Evolutionary conservation across 2,888 invertebrate genomes (phyloP), one percentile per base, ranked within the genome.

Genomic region (Gymnoscelis rufifasciata): DNA sequence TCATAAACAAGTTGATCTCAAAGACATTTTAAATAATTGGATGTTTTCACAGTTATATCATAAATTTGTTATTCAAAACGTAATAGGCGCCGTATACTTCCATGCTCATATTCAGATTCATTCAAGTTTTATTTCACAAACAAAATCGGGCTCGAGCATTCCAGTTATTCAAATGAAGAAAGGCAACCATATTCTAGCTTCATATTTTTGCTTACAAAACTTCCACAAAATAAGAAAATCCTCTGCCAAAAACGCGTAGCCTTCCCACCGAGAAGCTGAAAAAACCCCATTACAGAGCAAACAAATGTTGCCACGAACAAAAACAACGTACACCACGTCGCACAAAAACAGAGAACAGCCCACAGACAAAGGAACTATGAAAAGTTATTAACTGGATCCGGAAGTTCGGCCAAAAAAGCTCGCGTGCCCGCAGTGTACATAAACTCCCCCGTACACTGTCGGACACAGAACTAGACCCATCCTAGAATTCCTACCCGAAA

Each of bases 391-490:
- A 63, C 59, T 59, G 54, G 38, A 39, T 36, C 43, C 59, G 68
- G 68, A 67, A 65, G 62, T 63, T 60, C 31, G 44, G 44, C 56
- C 54, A 57, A 68, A 66, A 64, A 58, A 63, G 47, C 55, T 64
- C 53, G 63, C 66, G 62, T 61, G 66, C 53, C 52, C 52, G 45
- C 45, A 54, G 46, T 62, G 40, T 58, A 38, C 47, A 38, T 40
- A 51, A 46, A 50, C 41, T 43, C 8, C 24, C 36, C 13, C n/a
- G 30, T 54, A 41, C 48, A 54, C 41, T 52, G 39, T 42, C 2
- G 30, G 29, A 6, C 48, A 38, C 30, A 3, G 1, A 38, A 37
- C 37, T 26, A 10, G 11, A 12, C 29, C 8, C 7, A n/a, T n/a
- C n/a, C n/a, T n/a, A n/a, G 2, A 5, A 19, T 33, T 31, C 26